phyloP scores from a whole-genome alignment of 2,797 vertebrate genomes.

The Pogoniulus pusillus region DNA sequence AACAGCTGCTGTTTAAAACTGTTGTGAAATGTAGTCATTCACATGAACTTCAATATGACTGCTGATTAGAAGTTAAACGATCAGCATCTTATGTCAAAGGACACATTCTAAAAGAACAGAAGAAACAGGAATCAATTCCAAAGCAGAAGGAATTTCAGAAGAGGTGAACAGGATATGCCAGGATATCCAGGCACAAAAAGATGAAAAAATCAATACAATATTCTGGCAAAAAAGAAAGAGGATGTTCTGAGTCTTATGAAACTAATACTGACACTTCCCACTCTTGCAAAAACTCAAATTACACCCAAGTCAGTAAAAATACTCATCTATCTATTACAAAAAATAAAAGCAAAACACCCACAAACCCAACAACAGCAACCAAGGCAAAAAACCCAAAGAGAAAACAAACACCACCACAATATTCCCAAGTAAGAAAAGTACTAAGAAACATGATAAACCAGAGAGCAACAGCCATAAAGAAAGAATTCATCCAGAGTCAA shows the following conservation, averaged over 20 bases:
- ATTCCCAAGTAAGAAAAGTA: background rate
- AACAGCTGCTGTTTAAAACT: background rate
- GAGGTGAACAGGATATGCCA: background rate
- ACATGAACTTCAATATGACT: rapidly evolving
- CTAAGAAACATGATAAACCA: background rate
- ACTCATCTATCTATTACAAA: background rate
- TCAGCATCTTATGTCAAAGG: background rate
- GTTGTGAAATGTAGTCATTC: background rate
- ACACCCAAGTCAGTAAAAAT: background rate
- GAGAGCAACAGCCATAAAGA: background rate
- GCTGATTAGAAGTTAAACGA: background rate
- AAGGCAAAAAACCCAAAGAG: background rate
- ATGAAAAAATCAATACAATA: background rate
- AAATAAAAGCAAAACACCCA: background rate
- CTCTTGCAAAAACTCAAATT: background rate
- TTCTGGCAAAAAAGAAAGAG: background rate
- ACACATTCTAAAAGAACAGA: background rate
- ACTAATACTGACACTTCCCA: background rate
- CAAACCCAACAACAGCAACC: no score
- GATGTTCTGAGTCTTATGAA: background rate
- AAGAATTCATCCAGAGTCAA: background rate
- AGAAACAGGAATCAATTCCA: background rate
- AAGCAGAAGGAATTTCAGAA: background rate
- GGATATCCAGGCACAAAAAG: background rate
- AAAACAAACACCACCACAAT: background rate